Base-by-base conservation (phyloP, 2,113 vertebrate genomes). In the Nothobranchius kuhntae region DNA sequence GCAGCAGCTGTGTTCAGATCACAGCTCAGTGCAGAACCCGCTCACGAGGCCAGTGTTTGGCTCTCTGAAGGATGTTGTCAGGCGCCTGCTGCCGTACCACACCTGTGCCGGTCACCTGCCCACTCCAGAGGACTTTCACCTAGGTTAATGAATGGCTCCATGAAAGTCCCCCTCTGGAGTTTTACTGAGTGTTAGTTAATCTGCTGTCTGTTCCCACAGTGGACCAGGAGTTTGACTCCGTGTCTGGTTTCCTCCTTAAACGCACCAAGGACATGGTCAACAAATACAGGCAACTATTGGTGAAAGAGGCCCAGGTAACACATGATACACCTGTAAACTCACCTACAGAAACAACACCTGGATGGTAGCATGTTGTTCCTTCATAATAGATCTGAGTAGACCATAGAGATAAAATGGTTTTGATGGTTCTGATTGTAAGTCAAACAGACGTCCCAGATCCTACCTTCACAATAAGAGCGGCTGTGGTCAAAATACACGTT, bases 261-360 rank as follows among this genome's bases (percentile, higher is more conserved):
- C 91, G 91, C 52, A 92, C 91, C 71, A 93, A 92, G 86, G 90
- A 93, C 82, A 94, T 94, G 93, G 84, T 93, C 48, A 94, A 92
- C 85, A 94, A 93, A 77, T 94, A 94, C 65, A 87, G 93, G 77
- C 92, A 93, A 88, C 92, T 93, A 52, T 68, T 94, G 63, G 87
- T 94, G 12, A 77, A 81, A 74, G 93, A 93, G 48, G 80, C 92
- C 36, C 91, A 91, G 92, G 93, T 94, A 56, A 75, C 63, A 44
- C 48, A 2, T 11, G 2, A 26, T 35, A 13, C n/a, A 6, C 2
- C 6, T 9, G 40, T 1, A 21, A 21, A 30, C 4, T 30, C 30
- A 30, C 30, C 30, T 30, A 4, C 30, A 30, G 30, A 30, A 30
- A 30, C 30, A 30, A 30, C 4, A 1, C 30, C 30, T 30, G 30